Conservation (phyloP, 2,113 vertebrate genomes). For the Python bivittatus region DNA sequence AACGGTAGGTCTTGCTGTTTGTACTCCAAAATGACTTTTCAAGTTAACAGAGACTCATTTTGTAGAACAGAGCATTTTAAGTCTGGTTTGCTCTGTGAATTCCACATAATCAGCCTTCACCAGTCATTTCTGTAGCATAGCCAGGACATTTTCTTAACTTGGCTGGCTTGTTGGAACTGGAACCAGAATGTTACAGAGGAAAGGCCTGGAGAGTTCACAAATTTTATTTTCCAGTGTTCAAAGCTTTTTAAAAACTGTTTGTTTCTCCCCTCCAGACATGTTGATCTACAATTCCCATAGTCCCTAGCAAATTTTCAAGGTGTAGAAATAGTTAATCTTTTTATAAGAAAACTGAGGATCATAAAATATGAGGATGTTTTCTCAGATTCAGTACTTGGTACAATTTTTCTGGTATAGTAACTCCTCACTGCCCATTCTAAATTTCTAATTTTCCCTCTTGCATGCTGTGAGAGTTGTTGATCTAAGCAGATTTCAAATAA, state of each 20-base stretch:
- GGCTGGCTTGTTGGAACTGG: constrained; percentile 52
- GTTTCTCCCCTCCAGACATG: background rate
- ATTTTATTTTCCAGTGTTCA: background rate
- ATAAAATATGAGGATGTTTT: constrained; percentile 18
- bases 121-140: constrained; percentile 44
- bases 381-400: background rate
- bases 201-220: background rate
- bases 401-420: constrained; percentile 16
- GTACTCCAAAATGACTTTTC: accelerated
- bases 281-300: background rate
- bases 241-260: background rate
- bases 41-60: background rate
- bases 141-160: constrained; percentile 25
- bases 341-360: background rate
- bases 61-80: background rate
- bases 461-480: background rate
- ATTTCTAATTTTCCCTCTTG: constrained; percentile 15
- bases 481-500: background rate
- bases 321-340: background rate
- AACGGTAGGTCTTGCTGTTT: constrained; percentile 77
- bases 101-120: constrained; percentile 37
- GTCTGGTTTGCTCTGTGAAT: background rate
- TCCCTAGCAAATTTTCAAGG: background rate
- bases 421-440: constrained; percentile 34
- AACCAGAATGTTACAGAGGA: constrained; percentile 38